A percentile compares a stretch with the other conserved stretches of the same genome.
These are phyloP conservation scores for Thelaira solivaga DNA, from an alignment of 2,888 invertebrate genomes.

Conservation along the genomic window DNA sequence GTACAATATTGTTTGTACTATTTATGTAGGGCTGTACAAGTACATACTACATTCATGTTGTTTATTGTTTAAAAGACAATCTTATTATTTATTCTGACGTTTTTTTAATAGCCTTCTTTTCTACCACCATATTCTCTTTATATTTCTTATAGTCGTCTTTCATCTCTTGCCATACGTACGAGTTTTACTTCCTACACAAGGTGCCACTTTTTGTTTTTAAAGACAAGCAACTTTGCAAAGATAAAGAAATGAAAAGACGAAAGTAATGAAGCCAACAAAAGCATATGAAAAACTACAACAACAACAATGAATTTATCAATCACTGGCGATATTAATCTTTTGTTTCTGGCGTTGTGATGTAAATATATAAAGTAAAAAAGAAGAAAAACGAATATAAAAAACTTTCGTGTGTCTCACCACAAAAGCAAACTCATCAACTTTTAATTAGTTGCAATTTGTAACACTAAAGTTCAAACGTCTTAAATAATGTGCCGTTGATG, in stretches of 20 bases:
- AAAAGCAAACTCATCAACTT: slow-evolving; percentile 72
- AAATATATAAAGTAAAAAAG: background rate
- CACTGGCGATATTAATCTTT: slow-evolving; percentile 51
- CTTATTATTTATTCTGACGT: slow-evolving; percentile 6
- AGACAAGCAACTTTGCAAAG: background rate
- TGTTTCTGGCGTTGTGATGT: slow-evolving; percentile 22
- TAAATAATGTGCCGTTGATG: slow-evolving; percentile 63
- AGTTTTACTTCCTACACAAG: background rate
- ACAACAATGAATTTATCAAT: slow-evolving; percentile 47
- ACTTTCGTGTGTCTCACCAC: slow-evolving; percentile 39
- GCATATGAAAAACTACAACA: background rate
- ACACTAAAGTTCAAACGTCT: slow-evolving; percentile 64
- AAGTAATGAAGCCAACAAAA: background rate
- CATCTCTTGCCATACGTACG: background rate
- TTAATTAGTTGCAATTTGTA: slow-evolving; percentile 75
- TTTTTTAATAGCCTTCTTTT: background rate
- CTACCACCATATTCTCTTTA: background rate
- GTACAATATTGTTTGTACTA: no score
- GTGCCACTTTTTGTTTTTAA: background rate
- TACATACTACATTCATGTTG: background rate
- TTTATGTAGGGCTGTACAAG: no score
- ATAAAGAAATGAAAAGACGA: slow-evolving; percentile 9
- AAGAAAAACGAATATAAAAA: no score
- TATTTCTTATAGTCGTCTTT: background rate
- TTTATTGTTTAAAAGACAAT: background rate